These are phyloP conservation scores for Macropus fuliginosus DNA, from an alignment of 2,797 vertebrate genomes.

Conservation along the genomic window DNA sequence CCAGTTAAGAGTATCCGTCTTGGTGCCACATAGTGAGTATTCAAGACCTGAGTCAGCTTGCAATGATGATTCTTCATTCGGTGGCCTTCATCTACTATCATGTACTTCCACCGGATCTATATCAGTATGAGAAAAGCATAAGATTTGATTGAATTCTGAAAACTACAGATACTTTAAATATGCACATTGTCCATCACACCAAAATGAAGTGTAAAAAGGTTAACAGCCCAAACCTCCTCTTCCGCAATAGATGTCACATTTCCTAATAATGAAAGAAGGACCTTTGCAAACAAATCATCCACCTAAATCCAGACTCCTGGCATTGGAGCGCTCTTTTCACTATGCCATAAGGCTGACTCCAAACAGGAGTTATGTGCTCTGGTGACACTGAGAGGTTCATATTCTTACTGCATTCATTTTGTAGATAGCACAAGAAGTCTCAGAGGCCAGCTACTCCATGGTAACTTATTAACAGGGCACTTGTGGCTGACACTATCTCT, in stretches of 20 bases:
- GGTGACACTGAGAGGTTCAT: not conserved
- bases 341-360: not conserved
- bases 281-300: not conserved
- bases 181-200: not conserved
- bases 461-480: not conserved
- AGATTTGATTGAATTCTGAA: rapidly evolving
- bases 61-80: slow-evolving; percentile 99
- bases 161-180: not conserved
- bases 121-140: not conserved
- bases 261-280: not conserved
- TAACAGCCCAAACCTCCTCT: not conserved
- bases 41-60: slow-evolving; percentile 97
- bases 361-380: not conserved
- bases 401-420: not conserved
- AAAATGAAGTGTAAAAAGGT: not conserved
- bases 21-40: slow-evolving; percentile 97
- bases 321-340: not conserved
- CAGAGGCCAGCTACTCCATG: not conserved
- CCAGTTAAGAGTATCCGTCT: slow-evolving; percentile 96
- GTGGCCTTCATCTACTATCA: slow-evolving; percentile 99
- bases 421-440: not conserved
- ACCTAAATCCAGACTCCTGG: not conserved
- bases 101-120: slow-evolving; percentile 99
- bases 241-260: not conserved
- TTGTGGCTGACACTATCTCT: not conserved